Evolutionary conservation across 2,888 invertebrate species (phyloP).

Genomic region (Alviniconcha strummeri): DNA sequence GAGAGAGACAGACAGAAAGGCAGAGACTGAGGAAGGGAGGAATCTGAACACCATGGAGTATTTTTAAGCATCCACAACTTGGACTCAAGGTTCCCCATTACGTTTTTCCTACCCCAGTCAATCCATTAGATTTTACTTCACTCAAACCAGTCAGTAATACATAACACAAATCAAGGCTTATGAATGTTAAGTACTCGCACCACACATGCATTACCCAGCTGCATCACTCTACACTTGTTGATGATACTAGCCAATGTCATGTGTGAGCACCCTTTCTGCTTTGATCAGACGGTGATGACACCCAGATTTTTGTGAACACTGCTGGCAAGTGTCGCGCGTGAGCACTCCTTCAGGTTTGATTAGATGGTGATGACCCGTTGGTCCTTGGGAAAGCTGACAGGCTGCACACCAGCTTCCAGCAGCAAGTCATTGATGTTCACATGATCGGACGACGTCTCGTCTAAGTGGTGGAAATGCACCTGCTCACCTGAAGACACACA

Average conservation of each 20-base stretch:
- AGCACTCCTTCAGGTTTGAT: background rate
- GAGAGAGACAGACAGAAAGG: no score
- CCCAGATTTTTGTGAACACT: background rate
- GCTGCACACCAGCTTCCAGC: slow-evolving; percentile 57
- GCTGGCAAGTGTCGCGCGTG: no score
- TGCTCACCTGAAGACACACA: slow-evolving; percentile 55
- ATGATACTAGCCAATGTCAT: background rate
- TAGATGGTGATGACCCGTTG: slow-evolving; percentile 56
- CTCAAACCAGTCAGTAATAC: no score
- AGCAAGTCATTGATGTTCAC: slow-evolving; percentile 65
- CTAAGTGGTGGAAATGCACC: slow-evolving; percentile 61
- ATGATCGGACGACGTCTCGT: slow-evolving; percentile 60
- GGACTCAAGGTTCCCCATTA: no score
- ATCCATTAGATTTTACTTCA: no score
- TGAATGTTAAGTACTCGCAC: background rate
- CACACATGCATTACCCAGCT: background rate
- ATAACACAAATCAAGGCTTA: background rate
- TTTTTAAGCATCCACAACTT: no score
- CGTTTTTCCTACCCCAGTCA: no score
- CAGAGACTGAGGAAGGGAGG: no score
- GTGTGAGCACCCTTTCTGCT: no score
- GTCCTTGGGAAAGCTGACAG: slow-evolving; percentile 68
- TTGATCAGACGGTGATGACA: background rate
- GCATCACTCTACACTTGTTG: background rate
- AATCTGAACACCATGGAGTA: no score